phyloP scores from a whole-genome alignment of 2,888 invertebrate species.

The Pelosia muscerda region DNA sequence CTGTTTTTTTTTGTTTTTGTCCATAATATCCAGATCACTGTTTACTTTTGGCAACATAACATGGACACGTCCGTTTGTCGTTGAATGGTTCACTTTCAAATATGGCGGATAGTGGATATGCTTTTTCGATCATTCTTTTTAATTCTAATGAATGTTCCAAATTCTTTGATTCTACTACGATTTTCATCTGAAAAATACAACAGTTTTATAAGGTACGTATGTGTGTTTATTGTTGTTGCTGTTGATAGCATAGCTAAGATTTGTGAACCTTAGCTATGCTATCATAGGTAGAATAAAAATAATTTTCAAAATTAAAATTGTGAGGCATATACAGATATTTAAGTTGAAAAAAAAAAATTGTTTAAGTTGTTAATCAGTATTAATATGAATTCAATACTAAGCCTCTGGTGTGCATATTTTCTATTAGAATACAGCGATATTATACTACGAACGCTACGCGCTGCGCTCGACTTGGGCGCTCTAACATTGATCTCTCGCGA shows the following conservation, averaged over 20 bases:
- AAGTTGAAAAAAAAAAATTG: constrained; percentile 75
- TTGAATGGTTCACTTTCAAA: constrained; percentile 79
- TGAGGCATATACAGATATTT: constrained; percentile 86
- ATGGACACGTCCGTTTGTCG: constrained; percentile 74
- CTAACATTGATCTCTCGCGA: constrained; percentile 57
- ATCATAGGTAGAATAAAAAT: too few species aligned
- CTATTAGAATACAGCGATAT: constrained; percentile 63
- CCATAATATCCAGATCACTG: constrained; percentile 10
- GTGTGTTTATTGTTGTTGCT: not conserved
- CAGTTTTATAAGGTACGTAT: not conserved
- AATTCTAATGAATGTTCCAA: constrained; percentile 89
- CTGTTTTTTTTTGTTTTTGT: not conserved
- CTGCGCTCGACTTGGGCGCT: constrained; percentile 35
- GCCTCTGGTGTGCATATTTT: constrained; percentile 63
- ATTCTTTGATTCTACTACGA: constrained; percentile 94
- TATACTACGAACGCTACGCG: constrained; percentile 56
- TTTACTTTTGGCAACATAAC: constrained; percentile 59
- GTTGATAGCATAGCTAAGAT: too few species aligned
- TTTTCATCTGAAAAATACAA: constrained; percentile 88
- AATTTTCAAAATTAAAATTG: constrained; percentile 83
- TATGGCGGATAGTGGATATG: constrained; percentile 63
- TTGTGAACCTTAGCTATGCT: too few species aligned
- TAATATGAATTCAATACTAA: constrained; percentile 69
- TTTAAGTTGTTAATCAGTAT: constrained; percentile 68
- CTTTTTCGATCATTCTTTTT: constrained; percentile 71